phyloP scores from a whole-genome alignment of 2,888 invertebrate species.

The Eristalinus aeneus region DNA sequence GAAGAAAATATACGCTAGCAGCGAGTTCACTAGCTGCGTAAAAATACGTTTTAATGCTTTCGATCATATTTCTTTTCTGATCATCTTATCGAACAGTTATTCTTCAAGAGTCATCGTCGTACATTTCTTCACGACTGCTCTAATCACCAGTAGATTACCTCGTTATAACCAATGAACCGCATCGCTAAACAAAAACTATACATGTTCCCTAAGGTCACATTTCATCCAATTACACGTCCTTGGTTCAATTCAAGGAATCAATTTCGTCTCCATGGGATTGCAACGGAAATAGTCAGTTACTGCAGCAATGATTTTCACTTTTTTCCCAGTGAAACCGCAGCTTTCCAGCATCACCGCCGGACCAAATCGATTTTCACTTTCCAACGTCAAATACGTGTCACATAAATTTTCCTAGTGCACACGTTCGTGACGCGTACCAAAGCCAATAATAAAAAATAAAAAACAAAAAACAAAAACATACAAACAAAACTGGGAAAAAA shows the following conservation, averaged over 20 bases:
- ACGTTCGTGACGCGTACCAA: conserved; percentile 39
- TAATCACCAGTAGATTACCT: too few species aligned
- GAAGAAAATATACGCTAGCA: too few species aligned
- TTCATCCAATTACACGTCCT: not conserved
- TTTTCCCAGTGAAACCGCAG: not conserved
- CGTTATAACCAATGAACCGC: too few species aligned
- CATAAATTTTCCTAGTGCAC: conserved; percentile 43
- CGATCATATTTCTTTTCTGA: too few species aligned
- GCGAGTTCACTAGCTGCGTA: too few species aligned
- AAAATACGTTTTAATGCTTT: too few species aligned
- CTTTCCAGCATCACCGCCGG: conserved; percentile 11
- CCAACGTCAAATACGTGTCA: conserved; percentile 48
- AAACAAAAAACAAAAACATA: too few species aligned
- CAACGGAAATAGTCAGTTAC: not conserved
- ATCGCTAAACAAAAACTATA: too few species aligned
- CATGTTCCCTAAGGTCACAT: not conserved
- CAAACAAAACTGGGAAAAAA: not conserved
- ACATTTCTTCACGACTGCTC: too few species aligned
- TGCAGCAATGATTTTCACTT: conserved; percentile 8
- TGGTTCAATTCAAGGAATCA: not conserved
- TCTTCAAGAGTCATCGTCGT: too few species aligned
- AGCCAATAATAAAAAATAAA: not conserved
- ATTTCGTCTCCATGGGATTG: not conserved
- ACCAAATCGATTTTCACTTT: conserved; percentile 56
- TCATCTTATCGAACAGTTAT: too few species aligned